A percentile compares a stretch with the other conserved stretches of the same genome.
phyloP scores from a whole-genome alignment of 2,113 vertebrate species.

The Charina bottae region DNA sequence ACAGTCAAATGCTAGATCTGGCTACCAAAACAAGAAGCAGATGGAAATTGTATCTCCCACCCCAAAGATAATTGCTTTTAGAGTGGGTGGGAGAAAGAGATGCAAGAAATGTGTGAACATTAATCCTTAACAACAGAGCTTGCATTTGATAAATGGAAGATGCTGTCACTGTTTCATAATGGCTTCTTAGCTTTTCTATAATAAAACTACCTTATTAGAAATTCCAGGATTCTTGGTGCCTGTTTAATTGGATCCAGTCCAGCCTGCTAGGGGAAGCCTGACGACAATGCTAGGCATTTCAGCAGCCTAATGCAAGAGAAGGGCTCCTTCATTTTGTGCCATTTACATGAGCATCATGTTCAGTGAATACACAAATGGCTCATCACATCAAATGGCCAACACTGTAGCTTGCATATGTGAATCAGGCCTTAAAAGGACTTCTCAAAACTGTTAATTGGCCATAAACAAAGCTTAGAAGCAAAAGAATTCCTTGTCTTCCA shows the following conservation, averaged over 20 bases:
- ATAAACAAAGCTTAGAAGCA: background rate
- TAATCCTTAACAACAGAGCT: background rate
- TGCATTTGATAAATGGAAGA: background rate
- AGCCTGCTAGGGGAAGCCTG: background rate
- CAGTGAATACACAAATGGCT: background rate
- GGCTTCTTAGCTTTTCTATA: background rate
- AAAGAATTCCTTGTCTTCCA: background rate
- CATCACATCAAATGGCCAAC: background rate
- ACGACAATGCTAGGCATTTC: background rate
- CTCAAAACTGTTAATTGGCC: background rate
- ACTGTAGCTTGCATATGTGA: background rate
- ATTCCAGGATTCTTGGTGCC: background rate
- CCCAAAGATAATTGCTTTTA: background rate
- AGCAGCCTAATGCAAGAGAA: background rate
- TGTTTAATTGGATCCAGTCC: background rate
- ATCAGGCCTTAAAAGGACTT: background rate
- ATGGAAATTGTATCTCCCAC: background rate
- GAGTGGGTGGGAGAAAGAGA: background rate
- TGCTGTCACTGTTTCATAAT: background rate
- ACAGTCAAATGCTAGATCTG: background rate
- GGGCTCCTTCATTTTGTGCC: background rate
- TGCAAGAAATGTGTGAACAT: background rate
- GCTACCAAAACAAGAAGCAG: background rate
- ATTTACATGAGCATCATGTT: background rate
- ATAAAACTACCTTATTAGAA: background rate